Evolutionary conservation across 23 tunicate species (phyloP), one percentile per base, ranked within the genome.

Genomic region (Corella eumyota): DNA sequence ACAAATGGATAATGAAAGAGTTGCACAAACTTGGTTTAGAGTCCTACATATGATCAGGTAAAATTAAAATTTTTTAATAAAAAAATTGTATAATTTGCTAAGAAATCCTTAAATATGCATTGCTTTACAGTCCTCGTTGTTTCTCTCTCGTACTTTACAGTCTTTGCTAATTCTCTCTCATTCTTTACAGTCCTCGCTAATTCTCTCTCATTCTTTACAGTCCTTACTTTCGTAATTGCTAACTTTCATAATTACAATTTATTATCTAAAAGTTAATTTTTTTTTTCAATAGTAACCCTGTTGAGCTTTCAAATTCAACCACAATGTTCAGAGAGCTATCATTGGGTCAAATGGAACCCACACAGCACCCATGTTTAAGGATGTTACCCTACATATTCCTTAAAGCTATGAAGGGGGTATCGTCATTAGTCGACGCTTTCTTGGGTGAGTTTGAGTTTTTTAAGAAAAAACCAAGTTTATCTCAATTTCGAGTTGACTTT

Each of bases 281-380:
- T n/a, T n/a, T n/a, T n/a, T n/a, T n/a, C n/a, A n/a, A n/a, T 58
- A 80, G 90, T 34, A 78, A 90, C 36, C 97, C 97, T 0, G 85
- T 70, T 54, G 91, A 80, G 13, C 67, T 90, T 0, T 51, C 68
- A 45, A 75, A 80, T 69, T 32, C 80, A 34, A 56, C 57, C 56
- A 79, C 63, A 27, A 40, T 34, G 54, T 77, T 77, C 53, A 56
- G 51, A 48, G 71, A 77, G 34, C 48, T 45, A 9, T 57, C 68
- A 1, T 32, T 68, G 52, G 61, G 68, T 15, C 36, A 65, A 34
- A 20, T 64, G n/a, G 90, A 79, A 29, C 68, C 77, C 24, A 48
- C 73, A 23, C 78, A 69, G 19, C 78, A 84, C 66, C 73, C 83
- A 9, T 76, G 78, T 27, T 58, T 79, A 20, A 61, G 72, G n/a